Evolutionary conservation across 2,888 invertebrate genomes (phyloP).

Genomic region (Hydrotaea cyrtoneurina): DNA sequence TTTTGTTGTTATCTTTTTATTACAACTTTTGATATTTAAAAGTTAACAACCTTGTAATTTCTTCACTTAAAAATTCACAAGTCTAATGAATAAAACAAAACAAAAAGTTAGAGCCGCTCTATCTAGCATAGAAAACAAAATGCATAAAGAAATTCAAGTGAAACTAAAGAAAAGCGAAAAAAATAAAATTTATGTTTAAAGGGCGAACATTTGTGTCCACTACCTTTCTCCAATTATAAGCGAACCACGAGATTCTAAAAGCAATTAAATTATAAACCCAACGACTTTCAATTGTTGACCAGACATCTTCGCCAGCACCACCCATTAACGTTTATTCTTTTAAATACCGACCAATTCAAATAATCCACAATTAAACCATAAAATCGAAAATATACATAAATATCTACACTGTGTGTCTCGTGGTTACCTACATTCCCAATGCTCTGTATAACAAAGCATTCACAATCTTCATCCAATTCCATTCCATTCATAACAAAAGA

Average conservation of each 20-base stretch:
- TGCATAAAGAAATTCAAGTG: constrained; percentile 25
- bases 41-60: constrained; percentile 55
- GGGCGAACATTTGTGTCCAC: neutral
- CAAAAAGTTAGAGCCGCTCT: neutral
- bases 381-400: neutral
- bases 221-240: constrained; percentile 24
- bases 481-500: constrained; percentile 3
- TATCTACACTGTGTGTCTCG: too few species aligned
- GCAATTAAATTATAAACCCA: neutral
- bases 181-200: neutral
- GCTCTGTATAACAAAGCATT: too few species aligned
- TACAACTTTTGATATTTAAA: constrained; percentile 59
- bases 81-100: constrained; percentile 40
- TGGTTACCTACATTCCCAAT: too few species aligned
- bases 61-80: constrained; percentile 17
- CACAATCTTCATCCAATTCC: neutral
- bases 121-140: neutral
- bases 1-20: neutral
- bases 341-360: neutral
- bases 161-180: constrained; percentile 12
- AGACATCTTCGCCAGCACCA: neutral
- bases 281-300: constrained; percentile 1
- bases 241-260: neutral
- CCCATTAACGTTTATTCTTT: neutral
- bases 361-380: neutral